Evolutionary conservation across 2,113 vertebrate genomes (phyloP).

Genomic region (Alectura lathami): DNA sequence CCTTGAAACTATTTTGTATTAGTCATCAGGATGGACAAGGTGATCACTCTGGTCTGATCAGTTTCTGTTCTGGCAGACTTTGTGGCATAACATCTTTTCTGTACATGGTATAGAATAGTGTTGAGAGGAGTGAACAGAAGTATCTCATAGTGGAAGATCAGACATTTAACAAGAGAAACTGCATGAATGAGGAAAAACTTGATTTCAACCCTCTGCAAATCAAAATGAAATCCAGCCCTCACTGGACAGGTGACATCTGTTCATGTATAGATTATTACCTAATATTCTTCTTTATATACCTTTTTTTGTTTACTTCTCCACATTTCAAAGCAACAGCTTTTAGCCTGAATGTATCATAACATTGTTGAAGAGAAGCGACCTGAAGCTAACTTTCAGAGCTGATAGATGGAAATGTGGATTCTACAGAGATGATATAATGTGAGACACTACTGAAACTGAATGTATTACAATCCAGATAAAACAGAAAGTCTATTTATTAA

Average conservation of each 20-base stretch:
- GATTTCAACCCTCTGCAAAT: neutral
- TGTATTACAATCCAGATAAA: neutral
- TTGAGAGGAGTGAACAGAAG: neutral
- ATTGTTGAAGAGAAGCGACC: neutral
- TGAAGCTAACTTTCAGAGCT: neutral
- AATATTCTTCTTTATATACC: fast-evolving
- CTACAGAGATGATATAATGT: neutral
- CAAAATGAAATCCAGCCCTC: neutral
- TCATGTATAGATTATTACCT: neutral
- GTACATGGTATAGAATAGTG: too few species aligned
- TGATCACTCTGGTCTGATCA: neutral
- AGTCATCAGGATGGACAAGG: neutral
- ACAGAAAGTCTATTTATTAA: neutral
- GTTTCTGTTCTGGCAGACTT: neutral
- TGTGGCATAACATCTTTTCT: neutral
- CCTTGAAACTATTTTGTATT: fast-evolving
- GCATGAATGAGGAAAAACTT: neutral
- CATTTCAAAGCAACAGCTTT: neutral
- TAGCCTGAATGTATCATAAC: neutral
- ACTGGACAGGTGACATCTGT: neutral
- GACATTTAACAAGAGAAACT: neutral
- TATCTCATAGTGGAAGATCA: neutral
- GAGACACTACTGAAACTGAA: neutral
- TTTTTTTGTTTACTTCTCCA: neutral
- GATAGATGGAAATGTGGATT: neutral